Percentiles rank a stretch among this genome's conserved stretches.
Conservation (phyloP, 2,797 vertebrate species). For the Esox lucius region DNA sequence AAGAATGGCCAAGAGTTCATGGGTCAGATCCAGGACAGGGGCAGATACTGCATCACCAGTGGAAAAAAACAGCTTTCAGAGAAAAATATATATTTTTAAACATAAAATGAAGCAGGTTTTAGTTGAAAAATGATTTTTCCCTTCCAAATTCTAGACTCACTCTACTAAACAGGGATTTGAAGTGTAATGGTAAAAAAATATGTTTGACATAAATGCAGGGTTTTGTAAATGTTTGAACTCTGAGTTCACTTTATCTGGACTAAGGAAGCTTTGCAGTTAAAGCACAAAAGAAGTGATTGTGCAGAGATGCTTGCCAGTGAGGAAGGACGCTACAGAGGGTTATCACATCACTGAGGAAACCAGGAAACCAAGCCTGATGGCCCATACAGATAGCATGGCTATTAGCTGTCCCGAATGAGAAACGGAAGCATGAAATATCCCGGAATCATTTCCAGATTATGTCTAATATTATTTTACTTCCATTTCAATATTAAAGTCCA, state of each 20-base stretch:
- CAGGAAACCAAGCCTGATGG: conserved; percentile 35
- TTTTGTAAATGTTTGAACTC: conserved; percentile 36
- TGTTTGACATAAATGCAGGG: conserved; percentile 19
- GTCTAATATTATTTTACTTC: conserved; percentile 3
- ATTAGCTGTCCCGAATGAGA: conserved; percentile 16
- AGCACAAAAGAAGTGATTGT: conserved; percentile 23
- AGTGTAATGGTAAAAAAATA: conserved; percentile 14
- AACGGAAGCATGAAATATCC: conserved; percentile 9
- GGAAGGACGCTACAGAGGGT: conserved; percentile 15
- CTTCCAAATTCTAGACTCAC: conserved; percentile 31
- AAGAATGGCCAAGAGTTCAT: conserved; percentile 12
- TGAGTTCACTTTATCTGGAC: conserved; percentile 26
- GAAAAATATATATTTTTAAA: conserved; percentile 23
- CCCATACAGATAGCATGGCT: conserved; percentile 21
- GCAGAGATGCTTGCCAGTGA: conserved; percentile 14
- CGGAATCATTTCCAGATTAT: neutral
- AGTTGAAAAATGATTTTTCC: conserved; percentile 57
- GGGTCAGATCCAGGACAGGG: conserved; percentile 17
- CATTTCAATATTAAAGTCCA: conserved; percentile 1
- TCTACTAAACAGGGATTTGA: conserved; percentile 26
- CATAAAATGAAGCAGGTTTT: conserved; percentile 43
- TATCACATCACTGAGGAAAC: conserved; percentile 21
- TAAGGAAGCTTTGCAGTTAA: neutral
- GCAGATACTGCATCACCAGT: too few species aligned
- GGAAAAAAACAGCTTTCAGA: neutral